Conservation (phyloP, 2,888 invertebrate genomes). For the Sericinus montela region DNA sequence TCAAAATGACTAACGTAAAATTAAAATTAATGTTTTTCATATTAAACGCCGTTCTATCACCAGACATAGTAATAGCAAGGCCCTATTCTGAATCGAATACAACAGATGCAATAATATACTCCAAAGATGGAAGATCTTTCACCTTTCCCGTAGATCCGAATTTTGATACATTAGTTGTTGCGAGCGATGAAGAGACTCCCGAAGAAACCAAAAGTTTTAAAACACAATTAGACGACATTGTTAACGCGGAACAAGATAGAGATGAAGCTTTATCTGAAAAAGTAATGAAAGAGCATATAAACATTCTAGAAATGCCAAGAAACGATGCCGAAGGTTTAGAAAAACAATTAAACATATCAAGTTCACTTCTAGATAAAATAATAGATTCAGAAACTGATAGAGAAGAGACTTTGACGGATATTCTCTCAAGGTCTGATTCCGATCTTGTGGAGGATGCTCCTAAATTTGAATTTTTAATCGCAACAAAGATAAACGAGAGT, state of each 20-base stretch:
- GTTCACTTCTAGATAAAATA: slow-evolving; percentile 63
- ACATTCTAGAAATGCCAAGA: slow-evolving; percentile 37
- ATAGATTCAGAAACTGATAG: slow-evolving; percentile 70
- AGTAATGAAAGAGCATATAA: slow-evolving; percentile 31
- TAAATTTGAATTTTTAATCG: slow-evolving; percentile 67
- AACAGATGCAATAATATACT: slow-evolving; percentile 49
- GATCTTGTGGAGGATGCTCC: slow-evolving; percentile 57
- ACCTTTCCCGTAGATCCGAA: slow-evolving; percentile 60
- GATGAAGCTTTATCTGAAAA: slow-evolving; percentile 54
- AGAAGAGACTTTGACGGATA: slow-evolving; percentile 68
- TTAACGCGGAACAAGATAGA: slow-evolving; percentile 61
- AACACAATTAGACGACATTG: slow-evolving; percentile 55
- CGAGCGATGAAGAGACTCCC: slow-evolving; percentile 46
- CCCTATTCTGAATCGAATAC: slow-evolving; percentile 50
- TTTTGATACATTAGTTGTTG: slow-evolving; percentile 65
- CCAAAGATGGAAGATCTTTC: slow-evolving; percentile 50
- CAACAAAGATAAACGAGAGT: slow-evolving; percentile 59
- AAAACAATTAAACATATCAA: slow-evolving; percentile 66
- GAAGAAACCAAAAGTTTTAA: slow-evolving; percentile 57
- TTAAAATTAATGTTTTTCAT: slow-evolving; percentile 71
- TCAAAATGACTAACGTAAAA: slow-evolving; percentile 69
- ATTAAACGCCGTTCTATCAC: slow-evolving; percentile 56
- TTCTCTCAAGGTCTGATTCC: slow-evolving; percentile 56
- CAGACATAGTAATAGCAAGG: slow-evolving; percentile 58
- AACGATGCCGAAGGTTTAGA: slow-evolving; percentile 49